Conservation (phyloP, 2,888 invertebrate species). For the Harpagoxenus sublaevis region DNA sequence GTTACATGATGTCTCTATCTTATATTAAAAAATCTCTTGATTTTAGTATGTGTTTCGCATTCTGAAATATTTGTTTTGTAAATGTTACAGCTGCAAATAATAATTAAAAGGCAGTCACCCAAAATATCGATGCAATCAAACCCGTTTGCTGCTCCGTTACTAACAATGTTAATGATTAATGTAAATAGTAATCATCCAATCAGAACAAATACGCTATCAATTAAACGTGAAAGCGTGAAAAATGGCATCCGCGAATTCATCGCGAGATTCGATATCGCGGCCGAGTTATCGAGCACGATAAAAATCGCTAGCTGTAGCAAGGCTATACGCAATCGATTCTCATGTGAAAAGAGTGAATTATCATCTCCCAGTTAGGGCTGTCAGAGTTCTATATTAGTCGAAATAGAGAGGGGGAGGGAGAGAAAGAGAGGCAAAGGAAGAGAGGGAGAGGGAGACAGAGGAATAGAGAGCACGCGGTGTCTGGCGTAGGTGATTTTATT, state of each 20-base stretch:
- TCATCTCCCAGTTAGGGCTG: slow-evolving; percentile 16
- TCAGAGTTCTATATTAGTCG: not conserved
- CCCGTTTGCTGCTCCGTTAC: not conserved
- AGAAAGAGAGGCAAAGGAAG: slow-evolving; percentile 13
- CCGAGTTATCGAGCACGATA: slow-evolving; percentile 8
- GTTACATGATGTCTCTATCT: not conserved
- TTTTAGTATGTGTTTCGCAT: not conserved
- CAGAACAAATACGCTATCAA: slow-evolving; percentile 17
- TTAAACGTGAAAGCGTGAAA: slow-evolving; percentile 19
- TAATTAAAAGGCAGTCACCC: slow-evolving; percentile 23
- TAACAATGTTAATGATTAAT: slow-evolving; percentile 23
- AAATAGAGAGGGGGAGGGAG: not conserved
- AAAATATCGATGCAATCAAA: slow-evolving; percentile 8
- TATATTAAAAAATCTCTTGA: not conserved
- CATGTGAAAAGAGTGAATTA: slow-evolving; percentile 2
- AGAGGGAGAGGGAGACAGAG: slow-evolving; percentile 22
- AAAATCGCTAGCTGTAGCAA: slow-evolving; percentile 7
- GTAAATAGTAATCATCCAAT: slow-evolving; percentile 37
- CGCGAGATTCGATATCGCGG: slow-evolving; percentile 5
- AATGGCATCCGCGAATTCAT: slow-evolving; percentile 20
- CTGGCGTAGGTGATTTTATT: slow-evolving; percentile 75
- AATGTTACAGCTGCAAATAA: slow-evolving; percentile 2
- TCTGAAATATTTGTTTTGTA: not conserved
- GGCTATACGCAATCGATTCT: not conserved
- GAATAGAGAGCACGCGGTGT: slow-evolving; percentile 55